Evolutionary conservation across 1,140 invertebrate genomes (phyloP).

Genomic region (Eulimnadia texana): DNA sequence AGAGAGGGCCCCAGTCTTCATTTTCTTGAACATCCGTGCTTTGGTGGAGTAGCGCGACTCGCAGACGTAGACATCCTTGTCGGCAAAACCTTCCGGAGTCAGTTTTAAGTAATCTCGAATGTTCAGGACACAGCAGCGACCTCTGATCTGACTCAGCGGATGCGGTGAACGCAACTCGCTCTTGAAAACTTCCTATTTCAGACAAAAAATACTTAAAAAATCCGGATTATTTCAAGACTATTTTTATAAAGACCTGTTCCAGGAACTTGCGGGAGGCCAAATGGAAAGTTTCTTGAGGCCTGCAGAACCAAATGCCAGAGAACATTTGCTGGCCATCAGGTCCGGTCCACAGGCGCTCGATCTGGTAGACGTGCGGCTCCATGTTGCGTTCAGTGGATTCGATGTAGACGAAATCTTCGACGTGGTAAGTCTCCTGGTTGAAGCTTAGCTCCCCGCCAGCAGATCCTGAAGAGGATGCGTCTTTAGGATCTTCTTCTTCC

Average conservation of each 20-base stretch:
- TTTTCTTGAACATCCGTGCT: constrained; percentile 80
- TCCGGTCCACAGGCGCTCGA: constrained; percentile 76
- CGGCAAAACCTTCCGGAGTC: constrained; percentile 68
- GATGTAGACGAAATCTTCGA: constrained; percentile 85
- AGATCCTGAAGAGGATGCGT: constrained; percentile 25
- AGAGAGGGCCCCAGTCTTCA: constrained; percentile 70
- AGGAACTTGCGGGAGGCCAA: constrained; percentile 86
- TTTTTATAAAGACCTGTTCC: constrained; percentile 57
- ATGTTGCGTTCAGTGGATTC: constrained; percentile 59
- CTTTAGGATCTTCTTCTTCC: constrained; percentile 41
- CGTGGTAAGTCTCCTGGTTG: constrained; percentile 54
- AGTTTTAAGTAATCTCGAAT: constrained; percentile 90
- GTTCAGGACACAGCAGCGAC: constrained; percentile 83
- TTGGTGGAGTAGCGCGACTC: constrained; percentile 84
- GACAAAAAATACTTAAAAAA: constrained; percentile 16
- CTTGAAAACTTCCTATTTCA: constrained; percentile 77
- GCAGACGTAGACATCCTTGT: constrained; percentile 94
- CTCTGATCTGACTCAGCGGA: constrained; percentile 72
- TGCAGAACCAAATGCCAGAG: constrained; percentile 71
- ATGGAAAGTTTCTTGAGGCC: constrained; percentile 85
- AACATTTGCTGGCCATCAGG: constrained; percentile 69
- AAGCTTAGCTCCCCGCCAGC: constrained; percentile 37
- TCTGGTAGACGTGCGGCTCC: constrained; percentile 71
- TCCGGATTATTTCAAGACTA: no score
- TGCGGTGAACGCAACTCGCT: constrained; percentile 73